phyloP scores from a whole-genome alignment of 1,140 invertebrate genomes.

The Drosophila chauvacae region DNA sequence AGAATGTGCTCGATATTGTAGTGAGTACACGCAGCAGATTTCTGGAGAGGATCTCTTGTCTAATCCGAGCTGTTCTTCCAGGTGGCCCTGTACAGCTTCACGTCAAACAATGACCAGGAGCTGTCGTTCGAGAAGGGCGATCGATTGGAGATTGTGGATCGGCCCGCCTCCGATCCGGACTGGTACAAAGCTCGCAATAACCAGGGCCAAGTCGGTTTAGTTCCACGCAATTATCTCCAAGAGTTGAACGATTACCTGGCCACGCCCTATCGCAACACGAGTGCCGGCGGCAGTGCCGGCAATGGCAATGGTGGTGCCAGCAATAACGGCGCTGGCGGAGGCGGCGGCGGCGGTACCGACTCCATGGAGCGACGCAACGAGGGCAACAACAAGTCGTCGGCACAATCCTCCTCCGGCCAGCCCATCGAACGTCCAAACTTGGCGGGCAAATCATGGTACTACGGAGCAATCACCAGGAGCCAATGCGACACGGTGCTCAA shows the following conservation, averaged over 20 bases:
- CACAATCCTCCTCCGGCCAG: constrained; percentile 66
- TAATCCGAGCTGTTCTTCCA: constrained; percentile 36
- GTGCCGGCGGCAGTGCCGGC: constrained; percentile 85
- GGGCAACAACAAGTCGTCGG: constrained; percentile 70
- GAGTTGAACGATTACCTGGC: constrained; percentile 94
- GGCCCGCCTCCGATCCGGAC: constrained; percentile 98
- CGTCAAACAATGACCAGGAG: constrained; percentile 98
- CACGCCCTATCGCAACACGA: constrained; percentile 90
- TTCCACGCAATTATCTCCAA: constrained; percentile 98
- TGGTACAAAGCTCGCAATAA: constrained; percentile 98
- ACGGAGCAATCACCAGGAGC: constrained; percentile 96
- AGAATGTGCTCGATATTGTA: constrained; percentile 97
- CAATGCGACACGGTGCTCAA: constrained; percentile 98
- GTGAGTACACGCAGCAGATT: constrained; percentile 84
- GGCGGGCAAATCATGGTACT: constrained; percentile 96
- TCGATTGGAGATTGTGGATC: constrained; percentile 96
- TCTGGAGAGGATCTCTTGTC: not conserved
- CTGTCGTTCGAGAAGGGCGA: constrained; percentile 98
- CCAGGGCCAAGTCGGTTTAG: constrained; percentile 95
- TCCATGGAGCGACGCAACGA: constrained; percentile 84
- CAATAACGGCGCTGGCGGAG: constrained; percentile 84
- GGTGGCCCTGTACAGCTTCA: constrained; percentile 96
- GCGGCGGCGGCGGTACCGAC: constrained; percentile 52
- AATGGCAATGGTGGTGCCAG: constrained; percentile 65
- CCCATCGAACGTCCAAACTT: constrained; percentile 88